Evolutionary conservation across 2,797 vertebrate species (phyloP), one percentile per base, ranked within the genome.

Genomic region (Dendrocincla fuliginosa): DNA sequence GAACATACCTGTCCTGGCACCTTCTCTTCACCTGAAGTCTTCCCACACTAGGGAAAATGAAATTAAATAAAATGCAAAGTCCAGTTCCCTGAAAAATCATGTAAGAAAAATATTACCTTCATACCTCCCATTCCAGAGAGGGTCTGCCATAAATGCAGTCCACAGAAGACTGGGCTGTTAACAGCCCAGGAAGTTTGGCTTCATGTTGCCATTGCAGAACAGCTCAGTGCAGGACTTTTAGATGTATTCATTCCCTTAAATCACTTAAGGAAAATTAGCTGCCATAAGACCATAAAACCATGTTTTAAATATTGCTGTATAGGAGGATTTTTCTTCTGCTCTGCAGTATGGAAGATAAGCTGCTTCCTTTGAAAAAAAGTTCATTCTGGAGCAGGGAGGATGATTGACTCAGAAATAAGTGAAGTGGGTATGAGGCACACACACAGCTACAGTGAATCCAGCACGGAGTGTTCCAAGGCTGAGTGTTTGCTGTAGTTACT

Each of bases 261-360:
- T 97, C 97, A 97, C 96, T 98, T 97, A 97, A 98, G 91, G 97
- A 97, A 97, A 98, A 97, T 97, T 97, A 98, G 97, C 97, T 98
- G 97, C 97, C 96, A 91, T 97, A 97, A 96, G 93, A 98, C 96
- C 97, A 96, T 63, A 61, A 95, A 97, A 59, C 53, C 77, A 86
- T 88, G 88, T 96, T 96, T 96, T 96, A 97, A 97, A 96, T 89
- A 95, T 95, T 96, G 91, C 94, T 90, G 68, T 56, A 88, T 74
- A 68, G 87, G 74, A 95, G 74, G 83, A 96, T 94, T 95, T 97
- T 96, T 93, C 74, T 93, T 82, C 71, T 39, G 91, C 93, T 97
- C 94, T 97, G 89, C 88, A 76, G 90, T 73, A 77, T 53, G 81
- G 59, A 85, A 97, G 97, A 97, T 97, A 97, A 97, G 93, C 91